A percentile compares a stretch with the other conserved stretches of the same genome.
Evolutionary conservation across 2,113 vertebrate species (phyloP).

Genomic region (Hypanus sabinus): DNA sequence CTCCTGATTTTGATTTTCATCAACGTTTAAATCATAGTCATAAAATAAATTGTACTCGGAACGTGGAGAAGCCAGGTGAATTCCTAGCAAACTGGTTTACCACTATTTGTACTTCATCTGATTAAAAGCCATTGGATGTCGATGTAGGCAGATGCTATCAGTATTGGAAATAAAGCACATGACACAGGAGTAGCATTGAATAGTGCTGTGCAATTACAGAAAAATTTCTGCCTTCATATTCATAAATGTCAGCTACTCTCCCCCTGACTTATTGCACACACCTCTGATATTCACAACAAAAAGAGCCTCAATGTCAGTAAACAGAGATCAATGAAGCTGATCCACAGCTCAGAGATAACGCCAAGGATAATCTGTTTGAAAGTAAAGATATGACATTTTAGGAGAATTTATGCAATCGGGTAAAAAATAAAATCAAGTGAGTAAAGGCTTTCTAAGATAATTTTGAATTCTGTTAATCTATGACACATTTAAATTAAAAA

Average conservation of each 20-base stretch:
- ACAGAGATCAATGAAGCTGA: constrained; percentile 1
- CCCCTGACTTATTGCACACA: not conserved
- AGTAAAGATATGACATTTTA: not conserved
- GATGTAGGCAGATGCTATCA: not conserved
- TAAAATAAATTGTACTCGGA: not conserved
- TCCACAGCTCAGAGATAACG: not conserved
- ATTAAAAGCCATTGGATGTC: not conserved
- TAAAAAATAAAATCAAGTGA: not conserved
- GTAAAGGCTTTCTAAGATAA: not conserved
- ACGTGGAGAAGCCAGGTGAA: not conserved
- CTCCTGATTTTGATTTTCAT: not conserved
- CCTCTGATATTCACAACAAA: not conserved
- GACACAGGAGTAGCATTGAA: not conserved
- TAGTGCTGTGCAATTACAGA: not conserved
- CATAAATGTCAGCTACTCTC: not conserved
- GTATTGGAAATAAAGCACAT: not conserved
- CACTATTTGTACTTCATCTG: not conserved
- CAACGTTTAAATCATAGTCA: not conserved
- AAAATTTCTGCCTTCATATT: not conserved
- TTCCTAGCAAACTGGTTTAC: not conserved
- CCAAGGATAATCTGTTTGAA: not conserved
- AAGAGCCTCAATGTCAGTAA: not conserved
- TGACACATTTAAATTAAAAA: not conserved
- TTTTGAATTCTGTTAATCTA: not conserved
- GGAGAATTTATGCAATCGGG: not conserved